Conservation (phyloP, 1,140 invertebrate genomes). For the Argopecten irradians region DNA sequence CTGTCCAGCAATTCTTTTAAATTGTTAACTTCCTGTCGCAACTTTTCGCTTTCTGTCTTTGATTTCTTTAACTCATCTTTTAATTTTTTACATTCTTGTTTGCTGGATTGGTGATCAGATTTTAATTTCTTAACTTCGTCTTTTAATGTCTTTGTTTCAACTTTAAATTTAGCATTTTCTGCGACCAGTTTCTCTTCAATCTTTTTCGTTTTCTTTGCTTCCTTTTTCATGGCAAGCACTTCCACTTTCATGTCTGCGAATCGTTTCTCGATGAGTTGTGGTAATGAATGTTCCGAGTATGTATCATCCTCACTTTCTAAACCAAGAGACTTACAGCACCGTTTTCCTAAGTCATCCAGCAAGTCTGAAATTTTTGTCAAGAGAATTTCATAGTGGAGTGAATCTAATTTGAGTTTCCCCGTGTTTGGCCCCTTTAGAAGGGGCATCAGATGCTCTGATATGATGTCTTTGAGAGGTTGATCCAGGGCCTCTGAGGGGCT, state of each 20-base stretch:
- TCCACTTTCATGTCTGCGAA: conserved; percentile 38
- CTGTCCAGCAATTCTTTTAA: conserved; percentile 42
- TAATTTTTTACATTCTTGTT: conserved; percentile 45
- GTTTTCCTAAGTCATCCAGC: conserved; percentile 41
- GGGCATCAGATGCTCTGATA: conserved; percentile 48
- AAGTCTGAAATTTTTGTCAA: conserved; percentile 40
- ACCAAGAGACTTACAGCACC: conserved; percentile 37
- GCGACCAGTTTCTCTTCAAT: conserved; percentile 46
- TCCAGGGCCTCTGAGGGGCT: conserved; percentile 35
- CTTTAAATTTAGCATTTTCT: conserved; percentile 49
- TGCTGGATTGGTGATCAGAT: conserved; percentile 18
- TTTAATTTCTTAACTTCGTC: conserved; percentile 41
- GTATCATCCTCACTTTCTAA: conserved; percentile 27
- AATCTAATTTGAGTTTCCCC: conserved; percentile 38
- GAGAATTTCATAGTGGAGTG: conserved; percentile 15
- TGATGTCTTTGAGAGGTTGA: conserved; percentile 42
- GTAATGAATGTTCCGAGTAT: conserved; percentile 24
- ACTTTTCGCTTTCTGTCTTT: conserved; percentile 44
- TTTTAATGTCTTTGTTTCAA: conserved; percentile 31
- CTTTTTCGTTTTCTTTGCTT: conserved; percentile 48
- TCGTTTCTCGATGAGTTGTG: conserved; percentile 29
- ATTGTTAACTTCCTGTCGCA: conserved; percentile 41
- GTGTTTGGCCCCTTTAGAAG: conserved; percentile 32
- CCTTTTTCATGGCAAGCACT: conserved; percentile 38
- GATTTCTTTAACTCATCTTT: conserved; percentile 44